phyloP scores from a whole-genome alignment of 30 jellyfish, hydroid and myxozoan species.

The Morbakka virulenta region DNA sequence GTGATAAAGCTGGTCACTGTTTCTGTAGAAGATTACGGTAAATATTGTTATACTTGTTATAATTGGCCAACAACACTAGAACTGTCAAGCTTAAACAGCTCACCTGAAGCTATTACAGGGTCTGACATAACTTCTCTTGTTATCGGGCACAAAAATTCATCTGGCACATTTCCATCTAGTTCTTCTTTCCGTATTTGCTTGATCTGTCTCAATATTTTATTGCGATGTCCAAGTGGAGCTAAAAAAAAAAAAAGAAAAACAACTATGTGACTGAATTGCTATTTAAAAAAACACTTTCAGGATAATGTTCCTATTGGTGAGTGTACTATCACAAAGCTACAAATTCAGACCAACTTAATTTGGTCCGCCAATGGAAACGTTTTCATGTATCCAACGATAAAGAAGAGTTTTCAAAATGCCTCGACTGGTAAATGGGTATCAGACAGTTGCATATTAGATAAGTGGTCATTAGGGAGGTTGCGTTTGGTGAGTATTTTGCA shows the following conservation, averaged over 20 bases:
- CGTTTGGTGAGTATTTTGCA: too few relatives aligned
- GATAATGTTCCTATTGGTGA: not conserved
- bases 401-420: too few relatives aligned
- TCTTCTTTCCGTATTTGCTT: constrained; percentile 37
- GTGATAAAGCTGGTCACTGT: too few relatives aligned
- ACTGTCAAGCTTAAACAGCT: not conserved
- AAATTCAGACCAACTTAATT: too few relatives aligned
- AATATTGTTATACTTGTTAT: too few relatives aligned
- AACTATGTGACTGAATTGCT: not conserved
- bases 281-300: not conserved
- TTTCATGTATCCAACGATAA: too few relatives aligned
- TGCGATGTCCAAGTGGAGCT: constrained; percentile 97
- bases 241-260: not conserved
- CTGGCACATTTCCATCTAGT: constrained; percentile 63
- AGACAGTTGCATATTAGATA: too few relatives aligned
- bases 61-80: too few relatives aligned
- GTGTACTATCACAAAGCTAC: not conserved
- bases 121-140: constrained; percentile 83
- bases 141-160: constrained; percentile 88
- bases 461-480: too few relatives aligned
- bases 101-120: constrained; percentile 94
- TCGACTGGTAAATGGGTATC: too few relatives aligned
- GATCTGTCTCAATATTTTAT: constrained; percentile 70
- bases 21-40: too few relatives aligned
- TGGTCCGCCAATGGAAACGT: too few relatives aligned